Percentiles rank a stretch among this genome's conserved stretches.
Conservation (phyloP, 2,888 invertebrate species). For the Embidobia sp. region DNA sequence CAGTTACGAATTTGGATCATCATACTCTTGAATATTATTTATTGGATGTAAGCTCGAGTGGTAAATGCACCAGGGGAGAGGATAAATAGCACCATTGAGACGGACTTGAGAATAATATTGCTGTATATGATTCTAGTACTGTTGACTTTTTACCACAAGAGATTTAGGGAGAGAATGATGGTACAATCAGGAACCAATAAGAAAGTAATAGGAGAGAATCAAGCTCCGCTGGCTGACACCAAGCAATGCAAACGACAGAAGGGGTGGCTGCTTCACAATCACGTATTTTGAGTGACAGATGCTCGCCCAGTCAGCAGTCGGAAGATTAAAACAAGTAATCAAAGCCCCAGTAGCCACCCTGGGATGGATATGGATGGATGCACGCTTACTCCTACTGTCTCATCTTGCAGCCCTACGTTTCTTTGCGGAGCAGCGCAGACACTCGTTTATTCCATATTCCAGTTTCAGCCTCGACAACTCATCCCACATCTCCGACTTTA, state of each 20-base stretch:
- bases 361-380: slow-evolving; percentile 79
- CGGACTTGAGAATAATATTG: slow-evolving; percentile 34
- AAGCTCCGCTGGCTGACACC: slow-evolving; percentile 63
- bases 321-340: slow-evolving; percentile 82
- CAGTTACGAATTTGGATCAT: too few relatives aligned
- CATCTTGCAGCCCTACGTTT: slow-evolving; percentile 50
- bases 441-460: slow-evolving; percentile 51
- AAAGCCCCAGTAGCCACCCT: slow-evolving; percentile 78
- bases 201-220: slow-evolving; percentile 71
- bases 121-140: slow-evolving; percentile 32
- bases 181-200: slow-evolving; percentile 73
- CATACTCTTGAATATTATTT: too few relatives aligned
- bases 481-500: slow-evolving; percentile 39
- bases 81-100: slow-evolving; percentile 27
- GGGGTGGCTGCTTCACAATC: slow-evolving; percentile 78
- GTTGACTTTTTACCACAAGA: slow-evolving; percentile 59
- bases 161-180: slow-evolving; percentile 57
- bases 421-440: slow-evolving; percentile 44
- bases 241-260: slow-evolving; percentile 64
- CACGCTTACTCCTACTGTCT: slow-evolving; percentile 69
- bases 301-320: slow-evolving; percentile 80
- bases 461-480: slow-evolving; percentile 53
- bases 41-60: too few relatives aligned
- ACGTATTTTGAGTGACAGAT: slow-evolving; percentile 81
- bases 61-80: too few relatives aligned